Evolutionary conservation across 2,888 invertebrate species (phyloP).

Genomic region (Leptinotarsa juncta): DNA sequence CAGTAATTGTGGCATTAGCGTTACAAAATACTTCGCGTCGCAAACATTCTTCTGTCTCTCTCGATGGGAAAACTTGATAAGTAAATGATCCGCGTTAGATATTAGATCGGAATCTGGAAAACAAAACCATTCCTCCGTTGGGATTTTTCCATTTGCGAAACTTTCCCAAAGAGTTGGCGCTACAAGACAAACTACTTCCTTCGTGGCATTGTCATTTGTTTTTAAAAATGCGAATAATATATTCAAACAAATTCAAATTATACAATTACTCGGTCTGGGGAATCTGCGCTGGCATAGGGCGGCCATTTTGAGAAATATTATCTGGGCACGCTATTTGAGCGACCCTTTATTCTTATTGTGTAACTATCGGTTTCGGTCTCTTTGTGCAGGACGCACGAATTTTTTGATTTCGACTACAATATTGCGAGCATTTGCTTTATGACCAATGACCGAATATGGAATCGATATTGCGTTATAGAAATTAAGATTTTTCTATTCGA

Average conservation of each 20-base stretch:
- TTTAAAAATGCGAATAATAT: constrained; percentile 39
- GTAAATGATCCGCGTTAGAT: constrained; percentile 12
- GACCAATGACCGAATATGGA: background rate
- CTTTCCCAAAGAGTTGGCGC: constrained; percentile 34
- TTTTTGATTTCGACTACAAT: constrained; percentile 9
- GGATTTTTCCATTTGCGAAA: constrained; percentile 29
- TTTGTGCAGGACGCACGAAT: background rate
- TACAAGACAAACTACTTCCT: constrained; percentile 36
- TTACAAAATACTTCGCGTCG: background rate
- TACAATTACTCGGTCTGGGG: constrained; percentile 41
- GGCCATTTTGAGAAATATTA: constrained; percentile 33
- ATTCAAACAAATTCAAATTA: constrained; percentile 43
- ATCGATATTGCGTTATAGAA: background rate
- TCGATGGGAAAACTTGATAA: constrained; percentile 1
- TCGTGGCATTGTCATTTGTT: constrained; percentile 33
- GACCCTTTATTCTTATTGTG: constrained; percentile 21
- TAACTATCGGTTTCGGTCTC: background rate
- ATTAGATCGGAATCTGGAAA: constrained; percentile 21
- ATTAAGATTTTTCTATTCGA: background rate
- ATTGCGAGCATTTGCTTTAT: constrained; percentile 9
- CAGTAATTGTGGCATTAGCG: background rate
- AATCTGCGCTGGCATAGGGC: constrained; percentile 19
- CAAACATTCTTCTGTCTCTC: background rate
- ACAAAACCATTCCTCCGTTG: constrained; percentile 26
- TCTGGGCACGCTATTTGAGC: constrained; percentile 30